phyloP scores from a whole-genome alignment of 2,888 invertebrate genomes.

The Onthophagus sagittarius region DNA sequence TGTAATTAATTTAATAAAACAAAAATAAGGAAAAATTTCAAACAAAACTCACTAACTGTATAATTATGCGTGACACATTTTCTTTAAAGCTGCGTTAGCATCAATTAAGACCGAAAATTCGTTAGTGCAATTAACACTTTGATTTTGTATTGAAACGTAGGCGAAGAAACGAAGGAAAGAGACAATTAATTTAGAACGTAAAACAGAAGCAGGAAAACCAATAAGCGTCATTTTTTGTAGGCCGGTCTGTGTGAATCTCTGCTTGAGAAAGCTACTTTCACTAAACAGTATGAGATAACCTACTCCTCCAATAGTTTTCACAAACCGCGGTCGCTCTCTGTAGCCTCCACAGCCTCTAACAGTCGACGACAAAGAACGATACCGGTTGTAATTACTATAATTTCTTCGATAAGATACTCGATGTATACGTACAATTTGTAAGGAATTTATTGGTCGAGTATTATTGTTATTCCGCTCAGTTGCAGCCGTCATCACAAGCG shows the following conservation, averaged over 20 bases:
- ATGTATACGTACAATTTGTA: background rate
- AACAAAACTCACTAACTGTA: background rate
- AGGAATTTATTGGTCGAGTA: background rate
- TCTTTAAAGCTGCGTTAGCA: background rate
- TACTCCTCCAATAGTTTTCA: slow-evolving; percentile 6
- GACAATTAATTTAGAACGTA: background rate
- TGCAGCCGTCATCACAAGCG: background rate
- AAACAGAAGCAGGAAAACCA: slow-evolving; percentile 6
- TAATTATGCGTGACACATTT: background rate
- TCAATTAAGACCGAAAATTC: background rate
- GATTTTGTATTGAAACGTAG: background rate
- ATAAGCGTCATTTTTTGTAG: slow-evolving; percentile 1
- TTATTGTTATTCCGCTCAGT: background rate
- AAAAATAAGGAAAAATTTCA: too few species aligned
- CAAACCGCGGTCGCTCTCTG: background rate
- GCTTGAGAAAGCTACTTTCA: slow-evolving; percentile 7
- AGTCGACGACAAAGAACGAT: background rate
- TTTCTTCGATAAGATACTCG: background rate
- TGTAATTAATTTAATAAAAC: too few species aligned
- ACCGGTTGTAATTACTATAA: slow-evolving; percentile 5
- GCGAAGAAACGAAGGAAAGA: background rate
- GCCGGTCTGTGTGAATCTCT: background rate
- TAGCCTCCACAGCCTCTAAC: background rate
- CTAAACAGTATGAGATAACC: slow-evolving; percentile 9
- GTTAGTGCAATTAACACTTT: background rate